A percentile compares a stretch with the other conserved stretches of the same genome.
These are phyloP conservation scores for Baryphthengus martii DNA, from an alignment of 2,113 vertebrate genomes.

Conservation along the genomic window DNA sequence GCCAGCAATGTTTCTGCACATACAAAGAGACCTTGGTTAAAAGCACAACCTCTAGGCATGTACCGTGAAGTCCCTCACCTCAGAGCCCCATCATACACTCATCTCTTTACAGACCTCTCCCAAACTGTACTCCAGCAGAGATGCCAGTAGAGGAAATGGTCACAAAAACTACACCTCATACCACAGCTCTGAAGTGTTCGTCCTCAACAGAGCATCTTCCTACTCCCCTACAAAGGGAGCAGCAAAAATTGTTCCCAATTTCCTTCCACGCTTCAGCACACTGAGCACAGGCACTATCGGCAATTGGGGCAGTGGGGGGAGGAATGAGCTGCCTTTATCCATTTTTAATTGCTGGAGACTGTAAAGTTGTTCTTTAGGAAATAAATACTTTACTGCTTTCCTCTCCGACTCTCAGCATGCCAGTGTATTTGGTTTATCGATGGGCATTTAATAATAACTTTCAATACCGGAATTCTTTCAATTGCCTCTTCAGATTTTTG, in stretches of 20 bases:
- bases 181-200: background rate
- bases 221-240: background rate
- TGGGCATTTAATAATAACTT: slow-evolving; percentile 73
- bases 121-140: background rate
- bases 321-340: slow-evolving; percentile 58
- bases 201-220: background rate
- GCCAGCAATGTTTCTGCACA: background rate
- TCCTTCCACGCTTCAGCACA: background rate
- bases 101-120: background rate
- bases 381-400: slow-evolving; percentile 69
- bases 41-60: background rate
- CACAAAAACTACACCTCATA: background rate
- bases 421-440: slow-evolving; percentile 67
- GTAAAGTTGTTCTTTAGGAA: slow-evolving; percentile 68
- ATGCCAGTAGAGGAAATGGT: background rate
- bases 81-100: background rate
- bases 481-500: slow-evolving; percentile 71
- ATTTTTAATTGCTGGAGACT: slow-evolving; percentile 78
- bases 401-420: slow-evolving; percentile 49
- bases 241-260: slow-evolving; percentile 35
- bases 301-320: background rate
- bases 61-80: background rate
- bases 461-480: slow-evolving; percentile 69
- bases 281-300: background rate
- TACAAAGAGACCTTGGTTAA: background rate